Conservation (phyloP, 30 jellyfish, hydroid and myxozoan species). For the Nemopilema nomurai region DNA sequence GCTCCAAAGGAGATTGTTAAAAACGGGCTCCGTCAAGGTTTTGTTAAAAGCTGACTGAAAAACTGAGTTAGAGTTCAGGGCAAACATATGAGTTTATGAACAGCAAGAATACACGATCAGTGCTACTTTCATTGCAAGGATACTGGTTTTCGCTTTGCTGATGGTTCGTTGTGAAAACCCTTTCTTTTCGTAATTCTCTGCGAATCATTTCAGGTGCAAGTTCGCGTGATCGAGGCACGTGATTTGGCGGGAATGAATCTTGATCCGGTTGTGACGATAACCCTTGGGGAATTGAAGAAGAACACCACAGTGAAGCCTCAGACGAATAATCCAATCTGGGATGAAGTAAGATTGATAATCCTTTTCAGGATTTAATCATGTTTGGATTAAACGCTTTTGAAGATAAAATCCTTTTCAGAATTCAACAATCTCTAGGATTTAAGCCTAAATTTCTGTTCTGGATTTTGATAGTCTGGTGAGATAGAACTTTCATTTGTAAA, state of each 20-base stretch:
- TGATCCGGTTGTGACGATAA: slow-evolving; percentile 89
- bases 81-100: no score
- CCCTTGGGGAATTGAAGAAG: slow-evolving; percentile 78
- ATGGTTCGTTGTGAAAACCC: not conserved
- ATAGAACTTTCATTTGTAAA: no score
- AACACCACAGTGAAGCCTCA: slow-evolving; percentile 89
- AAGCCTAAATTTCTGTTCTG: not conserved
- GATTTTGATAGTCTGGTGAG: no score
- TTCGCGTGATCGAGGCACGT: slow-evolving; percentile 87
- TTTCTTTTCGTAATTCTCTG: not conserved
- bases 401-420: no score
- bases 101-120: no score
- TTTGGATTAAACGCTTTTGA: no score
- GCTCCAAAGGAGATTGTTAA: no score
- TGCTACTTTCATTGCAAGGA: no score
- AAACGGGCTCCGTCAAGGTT: no score
- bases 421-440: not conserved
- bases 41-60: no score
- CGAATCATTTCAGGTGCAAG: slow-evolving; percentile 68
- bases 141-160: not conserved
- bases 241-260: slow-evolving; percentile 95
- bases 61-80: no score
- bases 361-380: not conserved
- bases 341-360: slow-evolving; percentile 68
- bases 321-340: slow-evolving; percentile 98